These are phyloP conservation scores for Tachypleus tridentatus DNA, from an alignment of 1,140 invertebrate genomes.

Conservation along the genomic window DNA sequence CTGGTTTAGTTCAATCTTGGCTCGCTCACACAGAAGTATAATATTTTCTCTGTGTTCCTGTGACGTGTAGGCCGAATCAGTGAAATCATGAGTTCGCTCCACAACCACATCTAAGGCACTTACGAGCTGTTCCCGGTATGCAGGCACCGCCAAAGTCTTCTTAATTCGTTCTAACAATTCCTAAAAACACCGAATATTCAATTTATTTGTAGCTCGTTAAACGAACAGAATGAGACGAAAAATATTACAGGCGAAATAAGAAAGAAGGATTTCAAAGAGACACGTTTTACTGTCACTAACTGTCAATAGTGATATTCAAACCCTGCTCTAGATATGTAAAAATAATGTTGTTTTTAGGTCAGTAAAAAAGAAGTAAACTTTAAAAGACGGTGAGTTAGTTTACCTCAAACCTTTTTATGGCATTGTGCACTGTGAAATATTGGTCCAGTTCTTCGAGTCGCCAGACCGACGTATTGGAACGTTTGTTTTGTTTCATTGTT, in stretches of 20 bases:
- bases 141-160: conserved; percentile 47
- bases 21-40: conserved; percentile 69
- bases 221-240: too few relatives aligned
- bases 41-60: conserved; percentile 95
- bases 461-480: conserved; percentile 19
- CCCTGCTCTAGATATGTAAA: background rate
- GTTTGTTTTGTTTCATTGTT: conserved; percentile 32
- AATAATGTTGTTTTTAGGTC: background rate
- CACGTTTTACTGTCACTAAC: too few relatives aligned
- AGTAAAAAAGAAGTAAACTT: background rate
- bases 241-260: too few relatives aligned
- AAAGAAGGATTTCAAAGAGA: too few relatives aligned
- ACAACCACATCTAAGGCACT: conserved; percentile 74
- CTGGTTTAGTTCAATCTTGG: conserved; percentile 71
- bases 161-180: conserved; percentile 68
- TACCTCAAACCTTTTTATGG: conserved; percentile 62
- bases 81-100: conserved; percentile 90
- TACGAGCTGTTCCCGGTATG: conserved; percentile 58
- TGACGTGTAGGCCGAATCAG: conserved; percentile 94
- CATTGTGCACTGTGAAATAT: conserved; percentile 56
- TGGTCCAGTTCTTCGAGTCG: conserved; percentile 48
- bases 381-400: conserved; percentile 5
- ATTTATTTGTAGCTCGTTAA: background rate
- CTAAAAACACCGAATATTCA: conserved; percentile 23
- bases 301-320: background rate